Percentiles rank a stretch among this genome's conserved stretches.
Evolutionary conservation across 2,797 vertebrate species (phyloP).

Genomic region (Micropoecilia bifurca): DNA sequence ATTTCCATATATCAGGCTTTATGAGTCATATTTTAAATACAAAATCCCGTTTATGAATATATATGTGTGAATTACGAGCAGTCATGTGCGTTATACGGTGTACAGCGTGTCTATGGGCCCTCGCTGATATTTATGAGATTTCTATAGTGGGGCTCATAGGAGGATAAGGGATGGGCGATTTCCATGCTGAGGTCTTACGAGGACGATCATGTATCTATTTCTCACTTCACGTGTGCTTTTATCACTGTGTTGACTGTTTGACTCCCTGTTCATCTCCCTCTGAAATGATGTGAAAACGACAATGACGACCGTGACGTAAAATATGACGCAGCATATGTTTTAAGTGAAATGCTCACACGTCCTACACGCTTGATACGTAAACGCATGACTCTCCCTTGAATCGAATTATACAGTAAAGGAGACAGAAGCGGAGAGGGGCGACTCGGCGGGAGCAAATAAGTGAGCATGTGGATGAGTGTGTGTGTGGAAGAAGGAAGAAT

Average conservation of each 20-base stretch:
- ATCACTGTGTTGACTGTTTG: constrained; percentile 50
- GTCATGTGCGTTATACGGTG: constrained; percentile 71
- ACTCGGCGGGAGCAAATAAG: constrained; percentile 14
- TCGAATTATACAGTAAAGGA: constrained; percentile 41
- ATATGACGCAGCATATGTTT: constrained; percentile 21
- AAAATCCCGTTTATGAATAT: constrained; percentile 83
- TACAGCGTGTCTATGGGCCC: constrained; percentile 76
- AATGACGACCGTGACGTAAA: constrained; percentile 24
- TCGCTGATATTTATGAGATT: constrained; percentile 77
- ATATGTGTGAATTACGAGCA: constrained; percentile 80
- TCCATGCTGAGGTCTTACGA: constrained; percentile 48
- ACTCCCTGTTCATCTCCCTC: constrained; percentile 39
- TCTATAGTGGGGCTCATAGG: constrained; percentile 62
- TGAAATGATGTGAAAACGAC: constrained; percentile 30
- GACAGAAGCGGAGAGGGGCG: constrained; percentile 27
- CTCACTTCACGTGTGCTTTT: constrained; percentile 32
- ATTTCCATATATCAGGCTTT: constrained; percentile 85
- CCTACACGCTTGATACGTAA: constrained; percentile 28
- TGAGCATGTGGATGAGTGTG: constrained; percentile 26
- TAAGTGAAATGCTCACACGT: constrained; percentile 36
- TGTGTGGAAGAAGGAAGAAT: constrained; percentile 64
- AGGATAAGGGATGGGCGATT: constrained; percentile 66
- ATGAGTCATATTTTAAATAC: constrained; percentile 85
- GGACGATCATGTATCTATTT: constrained; percentile 61
- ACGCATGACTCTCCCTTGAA: constrained; percentile 32